Percentiles rank a stretch among this genome's conserved stretches.
phyloP scores from a whole-genome alignment of 2,888 invertebrate species.

The Lithophane ornitopus region DNA sequence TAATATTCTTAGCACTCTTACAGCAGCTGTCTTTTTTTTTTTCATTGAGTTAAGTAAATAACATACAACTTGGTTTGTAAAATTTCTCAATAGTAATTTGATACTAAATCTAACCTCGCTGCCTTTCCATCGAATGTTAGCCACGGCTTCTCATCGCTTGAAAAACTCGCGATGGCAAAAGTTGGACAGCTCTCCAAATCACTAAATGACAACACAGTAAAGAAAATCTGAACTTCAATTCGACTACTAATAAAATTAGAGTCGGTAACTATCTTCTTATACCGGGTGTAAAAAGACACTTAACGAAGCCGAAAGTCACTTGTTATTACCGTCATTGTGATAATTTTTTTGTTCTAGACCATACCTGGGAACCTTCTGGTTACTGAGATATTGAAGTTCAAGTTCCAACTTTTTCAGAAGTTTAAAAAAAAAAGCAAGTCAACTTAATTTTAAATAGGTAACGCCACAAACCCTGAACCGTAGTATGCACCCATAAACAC shows the following conservation, averaged over 20 bases:
- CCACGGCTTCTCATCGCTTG: conserved; percentile 74
- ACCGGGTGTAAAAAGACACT: too few species aligned
- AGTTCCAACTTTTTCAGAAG: too few species aligned
- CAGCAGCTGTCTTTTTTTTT: background rate
- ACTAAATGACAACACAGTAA: conserved; percentile 1
- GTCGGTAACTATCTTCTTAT: background rate
- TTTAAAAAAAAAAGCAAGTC: too few species aligned
- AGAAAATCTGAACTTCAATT: background rate
- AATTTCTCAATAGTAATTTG: background rate
- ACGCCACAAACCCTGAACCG: too few species aligned
- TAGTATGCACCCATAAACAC: too few species aligned
- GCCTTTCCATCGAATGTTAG: conserved; percentile 71
- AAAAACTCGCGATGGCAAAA: conserved; percentile 39
- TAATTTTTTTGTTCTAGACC: too few species aligned
- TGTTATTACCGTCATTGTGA: too few species aligned
- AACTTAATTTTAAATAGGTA: too few species aligned
- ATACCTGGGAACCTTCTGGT: too few species aligned
- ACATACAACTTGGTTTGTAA: conserved; percentile 3
- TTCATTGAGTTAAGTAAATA: conserved; percentile 1
- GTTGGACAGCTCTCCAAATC: conserved; percentile 27
- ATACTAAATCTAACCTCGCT: conserved; percentile 69
- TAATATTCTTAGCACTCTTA: background rate
- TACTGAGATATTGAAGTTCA: too few species aligned
- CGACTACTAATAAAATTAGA: background rate
- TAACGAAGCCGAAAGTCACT: too few species aligned